Percentiles rank a stretch among this genome's conserved stretches.
Evolutionary conservation across 2,888 invertebrate genomes (phyloP).

Genomic region (Idaea aversata): DNA sequence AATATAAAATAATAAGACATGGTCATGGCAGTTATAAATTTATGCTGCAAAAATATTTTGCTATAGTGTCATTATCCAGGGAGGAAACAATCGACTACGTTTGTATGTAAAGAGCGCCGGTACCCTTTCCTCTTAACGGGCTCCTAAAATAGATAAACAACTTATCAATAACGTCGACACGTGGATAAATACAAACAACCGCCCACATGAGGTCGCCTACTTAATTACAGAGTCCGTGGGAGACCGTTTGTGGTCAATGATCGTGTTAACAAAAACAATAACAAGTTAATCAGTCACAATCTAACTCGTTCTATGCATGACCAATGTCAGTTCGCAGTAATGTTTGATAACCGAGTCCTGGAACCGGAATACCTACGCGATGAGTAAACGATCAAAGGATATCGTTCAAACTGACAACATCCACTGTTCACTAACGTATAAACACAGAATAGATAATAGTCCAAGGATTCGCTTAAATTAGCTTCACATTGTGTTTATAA

Average conservation of each 20-base stretch:
- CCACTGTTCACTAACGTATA: too few species aligned
- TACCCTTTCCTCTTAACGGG: too few species aligned
- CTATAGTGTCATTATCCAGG: too few species aligned
- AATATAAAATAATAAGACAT: too few species aligned
- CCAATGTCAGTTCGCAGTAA: not conserved
- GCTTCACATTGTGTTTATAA: too few species aligned
- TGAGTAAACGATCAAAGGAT: not conserved
- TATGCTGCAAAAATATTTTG: too few species aligned
- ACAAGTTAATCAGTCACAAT: constrained; percentile 44
- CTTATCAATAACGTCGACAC: not conserved
- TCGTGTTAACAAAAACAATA: constrained; percentile 55
- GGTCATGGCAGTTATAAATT: too few species aligned
- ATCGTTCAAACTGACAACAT: too few species aligned
- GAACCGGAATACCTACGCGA: not conserved
- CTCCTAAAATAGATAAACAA: constrained; percentile 1
- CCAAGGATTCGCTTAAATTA: too few species aligned
- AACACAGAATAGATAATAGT: too few species aligned
- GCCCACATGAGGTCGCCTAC: constrained; percentile 45
- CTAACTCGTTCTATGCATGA: constrained; percentile 14
- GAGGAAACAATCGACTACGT: too few species aligned
- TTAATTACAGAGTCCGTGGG: constrained; percentile 51
- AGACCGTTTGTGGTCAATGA: constrained; percentile 53
- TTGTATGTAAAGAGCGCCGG: too few species aligned
- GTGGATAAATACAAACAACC: constrained; percentile 7
- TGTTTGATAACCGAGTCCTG: not conserved